Evolutionary conservation across 2,888 invertebrate species (phyloP).

Genomic region (Allacma fusca): DNA sequence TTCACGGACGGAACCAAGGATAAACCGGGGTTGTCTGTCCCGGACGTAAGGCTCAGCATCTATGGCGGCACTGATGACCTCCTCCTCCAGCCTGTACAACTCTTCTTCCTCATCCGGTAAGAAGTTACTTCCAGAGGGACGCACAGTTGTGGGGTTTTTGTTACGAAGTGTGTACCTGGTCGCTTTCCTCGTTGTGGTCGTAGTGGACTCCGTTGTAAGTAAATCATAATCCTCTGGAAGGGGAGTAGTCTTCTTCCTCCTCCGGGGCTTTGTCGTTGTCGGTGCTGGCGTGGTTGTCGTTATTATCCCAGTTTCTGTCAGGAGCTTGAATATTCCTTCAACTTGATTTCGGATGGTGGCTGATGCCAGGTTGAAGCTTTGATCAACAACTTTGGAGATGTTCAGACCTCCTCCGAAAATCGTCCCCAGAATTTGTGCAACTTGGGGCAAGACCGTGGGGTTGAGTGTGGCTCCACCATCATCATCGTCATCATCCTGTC

Average conservation of each 20-base stretch:
- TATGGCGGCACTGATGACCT: constrained; percentile 50
- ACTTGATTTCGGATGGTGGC: constrained; percentile 57
- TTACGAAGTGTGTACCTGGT: background rate
- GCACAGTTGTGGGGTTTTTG: background rate
- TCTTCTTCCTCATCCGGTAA: constrained; percentile 46
- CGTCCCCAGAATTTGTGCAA: constrained; percentile 60
- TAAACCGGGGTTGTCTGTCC: constrained; percentile 52
- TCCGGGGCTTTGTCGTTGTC: constrained; percentile 17
- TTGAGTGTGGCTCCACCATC: constrained; percentile 47
- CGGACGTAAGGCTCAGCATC: constrained; percentile 50
- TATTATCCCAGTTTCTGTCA: constrained; percentile 47
- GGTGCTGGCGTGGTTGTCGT: background rate
- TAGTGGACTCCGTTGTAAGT: too few species aligned
- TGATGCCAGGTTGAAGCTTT: constrained; percentile 56
- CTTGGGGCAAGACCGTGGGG: constrained; percentile 61
- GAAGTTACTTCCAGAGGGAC: background rate
- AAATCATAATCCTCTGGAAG: too few species aligned
- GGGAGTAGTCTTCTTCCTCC: background rate
- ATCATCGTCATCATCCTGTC: constrained; percentile 40
- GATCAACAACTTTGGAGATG: constrained; percentile 57
- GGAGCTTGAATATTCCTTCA: constrained; percentile 56
- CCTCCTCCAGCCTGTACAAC: constrained; percentile 51
- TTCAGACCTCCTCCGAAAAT: constrained; percentile 60
- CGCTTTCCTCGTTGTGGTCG: too few species aligned
- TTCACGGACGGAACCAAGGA: constrained; percentile 47